Evolutionary conservation across 2,113 vertebrate genomes (phyloP).

Genomic region (Cynocephalus volans): DNA sequence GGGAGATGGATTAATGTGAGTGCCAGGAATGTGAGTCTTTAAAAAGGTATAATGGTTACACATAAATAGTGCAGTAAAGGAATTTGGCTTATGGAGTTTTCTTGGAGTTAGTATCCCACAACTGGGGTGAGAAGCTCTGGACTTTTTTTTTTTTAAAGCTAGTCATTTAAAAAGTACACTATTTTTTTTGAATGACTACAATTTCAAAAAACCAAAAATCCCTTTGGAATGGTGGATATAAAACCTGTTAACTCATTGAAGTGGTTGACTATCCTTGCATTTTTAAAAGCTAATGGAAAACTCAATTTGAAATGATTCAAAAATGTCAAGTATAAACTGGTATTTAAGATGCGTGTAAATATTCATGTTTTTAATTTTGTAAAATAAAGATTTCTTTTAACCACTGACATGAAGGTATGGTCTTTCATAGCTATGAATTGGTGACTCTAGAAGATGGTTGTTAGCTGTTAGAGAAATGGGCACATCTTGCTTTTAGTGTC

Average conservation of each 20-base stretch:
- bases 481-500: background rate
- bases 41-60: constrained; percentile 57
- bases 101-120: constrained; percentile 63
- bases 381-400: constrained; percentile 92
- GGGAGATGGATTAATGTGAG: constrained; percentile 55
- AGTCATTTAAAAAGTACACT: constrained; percentile 68
- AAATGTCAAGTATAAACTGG: constrained; percentile 85
- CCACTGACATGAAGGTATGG: constrained; percentile 80
- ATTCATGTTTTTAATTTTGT: constrained; percentile 93
- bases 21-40: constrained; percentile 22
- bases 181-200: constrained; percentile 67
- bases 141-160: constrained; percentile 56
- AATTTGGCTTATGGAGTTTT: constrained; percentile 64
- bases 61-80: constrained; percentile 59
- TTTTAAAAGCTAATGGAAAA: constrained; percentile 87
- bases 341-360: constrained; percentile 92
- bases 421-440: constrained; percentile 74
- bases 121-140: constrained; percentile 72
- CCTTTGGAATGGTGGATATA: constrained; percentile 63
- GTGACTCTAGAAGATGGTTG: background rate
- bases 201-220: constrained; percentile 56
- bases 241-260: constrained; percentile 63
- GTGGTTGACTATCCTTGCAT: constrained; percentile 77
- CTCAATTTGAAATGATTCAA: constrained; percentile 81
- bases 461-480: background rate